These are phyloP conservation scores for Uloborus diversus DNA, from an alignment of 1,140 invertebrate species.

Conservation along the genomic window DNA sequence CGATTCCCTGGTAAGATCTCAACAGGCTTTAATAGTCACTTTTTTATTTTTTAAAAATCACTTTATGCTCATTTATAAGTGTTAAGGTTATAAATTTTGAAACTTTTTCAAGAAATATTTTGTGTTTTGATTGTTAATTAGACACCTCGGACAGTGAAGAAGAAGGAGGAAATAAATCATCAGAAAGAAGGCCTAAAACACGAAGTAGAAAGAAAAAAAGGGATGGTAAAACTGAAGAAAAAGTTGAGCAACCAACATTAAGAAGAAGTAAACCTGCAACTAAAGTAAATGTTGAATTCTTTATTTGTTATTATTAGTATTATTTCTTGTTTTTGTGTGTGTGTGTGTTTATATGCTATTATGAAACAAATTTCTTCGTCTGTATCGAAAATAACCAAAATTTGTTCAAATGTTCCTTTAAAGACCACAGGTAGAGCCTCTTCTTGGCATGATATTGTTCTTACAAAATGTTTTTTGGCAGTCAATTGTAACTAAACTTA, in stretches of 20 bases:
- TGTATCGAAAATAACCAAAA: not conserved
- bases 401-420: not conserved
- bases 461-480: no score
- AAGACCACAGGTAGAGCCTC: no score
- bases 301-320: not conserved
- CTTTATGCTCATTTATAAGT: no score
- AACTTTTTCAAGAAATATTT: no score
- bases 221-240: slow-evolving; percentile 4
- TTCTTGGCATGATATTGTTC: no score
- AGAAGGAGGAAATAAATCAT: slow-evolving; percentile 3
- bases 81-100: no score
- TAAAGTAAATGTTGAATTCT: not conserved
- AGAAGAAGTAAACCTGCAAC: slow-evolving; percentile 4
- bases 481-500: no score
- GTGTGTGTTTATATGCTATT: not conserved
- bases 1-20: no score
- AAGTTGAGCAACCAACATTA: not conserved
- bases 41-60: no score
- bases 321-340: not conserved
- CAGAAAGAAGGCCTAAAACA: slow-evolving; percentile 28
- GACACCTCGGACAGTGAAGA: slow-evolving; percentile 43
- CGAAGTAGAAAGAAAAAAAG: slow-evolving; percentile 33
- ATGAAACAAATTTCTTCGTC: not conserved
- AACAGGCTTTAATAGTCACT: no score
- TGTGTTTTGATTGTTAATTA: no score